Percentiles rank a stretch among this genome's conserved stretches.
Conservation (phyloP, 2,797 vertebrate genomes). For the Halcyon chelicuti region DNA sequence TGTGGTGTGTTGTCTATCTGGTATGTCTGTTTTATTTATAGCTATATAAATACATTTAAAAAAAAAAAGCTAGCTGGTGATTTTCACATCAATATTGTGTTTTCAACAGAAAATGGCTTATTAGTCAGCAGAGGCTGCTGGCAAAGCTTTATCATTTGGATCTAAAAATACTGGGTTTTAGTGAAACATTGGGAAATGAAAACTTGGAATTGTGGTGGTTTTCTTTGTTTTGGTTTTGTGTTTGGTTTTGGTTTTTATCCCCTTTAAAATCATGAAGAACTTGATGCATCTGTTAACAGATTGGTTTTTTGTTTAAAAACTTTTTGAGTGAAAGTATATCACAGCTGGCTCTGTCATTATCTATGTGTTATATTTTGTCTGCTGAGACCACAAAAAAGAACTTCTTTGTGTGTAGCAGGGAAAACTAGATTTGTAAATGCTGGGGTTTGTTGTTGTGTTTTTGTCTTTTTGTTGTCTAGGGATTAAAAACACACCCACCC, state of each 20-base stretch:
- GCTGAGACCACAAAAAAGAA: slow-evolving; percentile 5
- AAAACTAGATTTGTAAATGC: slow-evolving; percentile 3
- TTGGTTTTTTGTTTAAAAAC: background rate
- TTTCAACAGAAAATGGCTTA: slow-evolving; percentile 48
- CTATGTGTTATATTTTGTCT: slow-evolving; percentile 20
- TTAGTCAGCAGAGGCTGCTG: slow-evolving; percentile 51
- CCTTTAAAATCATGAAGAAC: background rate
- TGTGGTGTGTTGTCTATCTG: slow-evolving; percentile 51
- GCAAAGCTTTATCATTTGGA: slow-evolving; percentile 28
- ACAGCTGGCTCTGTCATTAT: slow-evolving; percentile 33
- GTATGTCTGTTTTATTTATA: slow-evolving; percentile 66
- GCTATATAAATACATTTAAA: background rate
- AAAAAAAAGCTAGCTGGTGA: background rate
- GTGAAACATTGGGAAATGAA: slow-evolving; percentile 46
- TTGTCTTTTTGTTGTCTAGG: background rate
- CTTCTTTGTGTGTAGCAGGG: background rate
- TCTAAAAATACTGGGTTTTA: slow-evolving; percentile 58
- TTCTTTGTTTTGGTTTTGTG: too few relatives aligned
- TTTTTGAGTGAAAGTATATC: slow-evolving; percentile 39
- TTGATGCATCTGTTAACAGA: slow-evolving; percentile 60
- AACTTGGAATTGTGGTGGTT: background rate
- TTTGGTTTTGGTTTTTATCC: background rate
- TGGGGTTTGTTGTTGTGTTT: background rate
- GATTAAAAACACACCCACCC: background rate
- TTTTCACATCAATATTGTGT: slow-evolving; percentile 57